Evolutionary conservation across 2,888 invertebrate genomes (phyloP).

Genomic region (Zaprionus bogoriensis): DNA sequence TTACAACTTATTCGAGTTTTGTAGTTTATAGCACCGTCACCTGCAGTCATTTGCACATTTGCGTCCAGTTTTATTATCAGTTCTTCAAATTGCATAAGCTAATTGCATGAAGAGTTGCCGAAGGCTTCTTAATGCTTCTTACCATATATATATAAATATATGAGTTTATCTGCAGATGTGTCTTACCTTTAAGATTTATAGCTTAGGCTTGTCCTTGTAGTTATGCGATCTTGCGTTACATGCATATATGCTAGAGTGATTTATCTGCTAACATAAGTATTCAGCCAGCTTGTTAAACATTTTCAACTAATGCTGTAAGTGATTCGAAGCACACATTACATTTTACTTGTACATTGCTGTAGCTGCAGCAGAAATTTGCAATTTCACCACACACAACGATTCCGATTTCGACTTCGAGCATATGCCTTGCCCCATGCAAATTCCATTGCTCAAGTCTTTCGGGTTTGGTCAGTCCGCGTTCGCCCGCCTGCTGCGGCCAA

Average conservation of each 20-base stretch:
- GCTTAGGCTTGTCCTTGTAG: background rate
- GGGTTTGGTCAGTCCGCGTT: conserved; percentile 53
- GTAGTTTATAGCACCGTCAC: background rate
- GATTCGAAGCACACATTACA: conserved; percentile 34
- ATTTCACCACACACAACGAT: conserved; percentile 44
- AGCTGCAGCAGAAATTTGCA: conserved; percentile 29
- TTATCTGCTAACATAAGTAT: too few species aligned
- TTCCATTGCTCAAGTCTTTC: conserved; percentile 60
- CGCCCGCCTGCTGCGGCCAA: conserved; percentile 31
- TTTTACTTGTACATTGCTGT: conserved; percentile 35
- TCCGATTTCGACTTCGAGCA: background rate
- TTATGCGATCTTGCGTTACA: background rate
- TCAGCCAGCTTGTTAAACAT: conserved; percentile 21
- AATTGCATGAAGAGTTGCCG: background rate
- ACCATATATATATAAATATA: background rate
- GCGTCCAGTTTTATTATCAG: background rate
- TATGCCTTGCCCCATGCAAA: conserved; percentile 49
- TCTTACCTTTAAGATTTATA: too few species aligned
- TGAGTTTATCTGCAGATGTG: background rate
- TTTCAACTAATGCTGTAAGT: conserved; percentile 38
- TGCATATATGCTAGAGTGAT: too few species aligned
- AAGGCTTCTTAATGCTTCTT: too few species aligned
- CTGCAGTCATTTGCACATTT: background rate
- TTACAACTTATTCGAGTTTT: conserved; percentile 54
- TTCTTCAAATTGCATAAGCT: background rate